Percentiles rank a stretch among this genome's conserved stretches.
Conservation (phyloP, 2,797 vertebrate genomes). For the Peromyscus nudipes region DNA sequence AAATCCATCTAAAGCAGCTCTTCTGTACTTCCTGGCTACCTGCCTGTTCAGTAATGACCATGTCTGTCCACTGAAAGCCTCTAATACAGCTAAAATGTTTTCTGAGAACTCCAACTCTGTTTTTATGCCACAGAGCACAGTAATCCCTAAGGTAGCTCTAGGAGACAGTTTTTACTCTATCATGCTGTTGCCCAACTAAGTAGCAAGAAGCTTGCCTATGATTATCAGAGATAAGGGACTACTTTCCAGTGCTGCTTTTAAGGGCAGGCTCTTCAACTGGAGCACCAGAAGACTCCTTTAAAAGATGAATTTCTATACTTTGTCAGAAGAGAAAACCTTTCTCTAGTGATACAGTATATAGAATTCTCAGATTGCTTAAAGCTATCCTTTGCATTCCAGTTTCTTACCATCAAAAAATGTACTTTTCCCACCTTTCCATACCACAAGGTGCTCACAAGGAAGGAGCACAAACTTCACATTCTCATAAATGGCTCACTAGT, state of each 20-base stretch:
- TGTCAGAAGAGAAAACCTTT: slow-evolving; percentile 65
- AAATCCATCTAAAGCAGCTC: slow-evolving; percentile 87
- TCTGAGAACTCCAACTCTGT: slow-evolving; percentile 57
- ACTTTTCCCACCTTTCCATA: slow-evolving; percentile 19
- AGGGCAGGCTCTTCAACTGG: background rate
- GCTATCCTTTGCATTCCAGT: slow-evolving; percentile 52
- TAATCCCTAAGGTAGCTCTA: slow-evolving; percentile 37
- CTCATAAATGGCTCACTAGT: slow-evolving; percentile 37
- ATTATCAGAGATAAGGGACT: slow-evolving; percentile 46
- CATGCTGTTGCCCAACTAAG: slow-evolving; percentile 44
- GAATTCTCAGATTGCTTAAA: slow-evolving; percentile 59
- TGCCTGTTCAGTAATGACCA: slow-evolving; percentile 65
- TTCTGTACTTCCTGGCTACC: slow-evolving; percentile 70
- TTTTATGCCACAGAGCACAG: slow-evolving; percentile 57
- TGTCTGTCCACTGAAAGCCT: slow-evolving; percentile 76
- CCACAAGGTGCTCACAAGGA: slow-evolving; percentile 46
- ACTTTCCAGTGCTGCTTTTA: slow-evolving; percentile 43
- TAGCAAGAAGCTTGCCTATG: slow-evolving; percentile 54
- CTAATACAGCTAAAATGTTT: slow-evolving; percentile 70
- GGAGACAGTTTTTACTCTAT: slow-evolving; percentile 42
- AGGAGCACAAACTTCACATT: background rate
- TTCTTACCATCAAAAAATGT: slow-evolving; percentile 39
- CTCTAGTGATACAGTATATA: slow-evolving; percentile 8
- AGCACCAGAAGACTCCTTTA: slow-evolving; percentile 43
- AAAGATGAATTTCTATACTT: slow-evolving; percentile 55